Conservation (phyloP, 2,888 invertebrate genomes). For the Zhuqinia jingwanae region DNA sequence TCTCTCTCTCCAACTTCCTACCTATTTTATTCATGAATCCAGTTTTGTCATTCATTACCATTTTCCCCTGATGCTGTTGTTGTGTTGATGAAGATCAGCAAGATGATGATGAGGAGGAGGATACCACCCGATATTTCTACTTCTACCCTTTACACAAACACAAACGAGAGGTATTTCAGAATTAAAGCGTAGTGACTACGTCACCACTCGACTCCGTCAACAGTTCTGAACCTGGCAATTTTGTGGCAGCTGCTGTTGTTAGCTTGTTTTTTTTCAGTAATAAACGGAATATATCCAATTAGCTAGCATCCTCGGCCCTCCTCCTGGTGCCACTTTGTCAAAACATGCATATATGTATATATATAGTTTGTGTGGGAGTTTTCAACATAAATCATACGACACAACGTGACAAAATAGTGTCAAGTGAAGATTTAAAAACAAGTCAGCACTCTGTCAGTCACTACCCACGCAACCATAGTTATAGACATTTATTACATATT, state of each 20-base stretch:
- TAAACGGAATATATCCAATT: constrained; percentile 11
- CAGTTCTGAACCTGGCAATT: background rate
- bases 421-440: background rate
- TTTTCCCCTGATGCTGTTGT: too few relatives aligned
- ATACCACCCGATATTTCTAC: background rate
- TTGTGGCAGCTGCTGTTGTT: background rate
- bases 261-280: background rate
- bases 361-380: background rate
- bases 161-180: background rate
- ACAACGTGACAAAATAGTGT: background rate
- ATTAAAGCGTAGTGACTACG: background rate
- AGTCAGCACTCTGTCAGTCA: too few relatives aligned
- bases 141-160: background rate
- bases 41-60: constrained; percentile 40
- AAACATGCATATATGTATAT: background rate
- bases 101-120: background rate
- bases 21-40: constrained; percentile 32
- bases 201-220: background rate
- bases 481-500: background rate
- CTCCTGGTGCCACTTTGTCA: background rate
- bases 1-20: background rate
- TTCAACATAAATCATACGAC: too few relatives aligned
- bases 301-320: background rate
- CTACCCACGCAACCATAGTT: too few relatives aligned
- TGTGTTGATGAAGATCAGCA: background rate